These are phyloP conservation scores for Phalacrocorax brasilianus DNA, from an alignment of 2,113 vertebrate genomes.

Conservation along the genomic window DNA sequence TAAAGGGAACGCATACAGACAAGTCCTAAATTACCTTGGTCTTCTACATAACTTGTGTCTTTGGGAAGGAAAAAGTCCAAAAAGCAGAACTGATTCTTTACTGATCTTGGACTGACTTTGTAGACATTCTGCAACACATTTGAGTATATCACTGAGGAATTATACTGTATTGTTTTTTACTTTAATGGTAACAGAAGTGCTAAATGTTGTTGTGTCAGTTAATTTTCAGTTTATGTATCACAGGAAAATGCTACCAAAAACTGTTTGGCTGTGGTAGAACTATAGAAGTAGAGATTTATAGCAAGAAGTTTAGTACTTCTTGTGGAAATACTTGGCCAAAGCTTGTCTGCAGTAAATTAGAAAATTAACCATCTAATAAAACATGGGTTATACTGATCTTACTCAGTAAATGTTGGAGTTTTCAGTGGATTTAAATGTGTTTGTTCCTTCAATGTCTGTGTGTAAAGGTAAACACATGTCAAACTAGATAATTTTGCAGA, in stretches of 20 bases:
- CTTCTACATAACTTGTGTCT: constrained; percentile 41
- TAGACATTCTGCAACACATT: constrained; percentile 48
- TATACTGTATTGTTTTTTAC: constrained; percentile 45
- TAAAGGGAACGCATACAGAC: constrained; percentile 57
- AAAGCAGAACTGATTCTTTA: constrained; percentile 64
- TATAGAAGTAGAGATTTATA: constrained; percentile 19
- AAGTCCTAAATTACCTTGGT: constrained; percentile 42
- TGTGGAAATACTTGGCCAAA: constrained; percentile 52
- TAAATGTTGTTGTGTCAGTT: constrained; percentile 40
- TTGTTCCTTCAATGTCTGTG: constrained; percentile 28
- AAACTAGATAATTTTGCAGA: background rate
- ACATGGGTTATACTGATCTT: constrained; percentile 40
- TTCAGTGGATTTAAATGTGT: constrained; percentile 72
- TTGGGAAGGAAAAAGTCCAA: constrained; percentile 54
- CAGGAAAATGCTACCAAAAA: constrained; percentile 49
- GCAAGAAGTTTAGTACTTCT: constrained; percentile 44
- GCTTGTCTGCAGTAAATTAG: constrained; percentile 51
- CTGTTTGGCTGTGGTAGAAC: constrained; percentile 10
- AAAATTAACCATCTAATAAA: constrained; percentile 60
- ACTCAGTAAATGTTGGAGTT: constrained; percentile 17
- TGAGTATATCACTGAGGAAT: constrained; percentile 43
- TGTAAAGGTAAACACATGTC: constrained; percentile 1
- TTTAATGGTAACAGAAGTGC: constrained; percentile 53
- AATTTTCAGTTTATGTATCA: constrained; percentile 45
- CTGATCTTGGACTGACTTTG: constrained; percentile 54